Evolutionary conservation across 2,113 vertebrate species (phyloP), one percentile per base, ranked within the genome.

Genomic region (Nematolebias whitei): DNA sequence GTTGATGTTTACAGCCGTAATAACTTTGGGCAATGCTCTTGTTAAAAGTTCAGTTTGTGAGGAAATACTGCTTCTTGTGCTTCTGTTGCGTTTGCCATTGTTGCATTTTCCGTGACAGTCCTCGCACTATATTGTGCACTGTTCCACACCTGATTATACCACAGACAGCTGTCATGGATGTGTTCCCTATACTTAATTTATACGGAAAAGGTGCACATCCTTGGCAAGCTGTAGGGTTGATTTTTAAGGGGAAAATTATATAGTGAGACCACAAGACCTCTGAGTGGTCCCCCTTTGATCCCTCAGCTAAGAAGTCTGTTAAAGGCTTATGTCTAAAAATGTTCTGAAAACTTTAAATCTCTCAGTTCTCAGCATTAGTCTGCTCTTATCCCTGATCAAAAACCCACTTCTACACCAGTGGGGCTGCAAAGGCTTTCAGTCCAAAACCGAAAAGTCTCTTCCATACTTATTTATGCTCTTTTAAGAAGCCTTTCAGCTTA

Each of bases 1-100:
- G 80, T 54, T 81, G 76, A 80, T 82, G 75, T 86, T 79, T 86
- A 82, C 68, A 70, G 64, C 66, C 56, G 18, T 69, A 69, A 71
- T 82, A 78, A 83, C 75, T 50, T 68, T 59, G 59, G 71, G 51
- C 73, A 69, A 63, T 85, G 65, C 69, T 70, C 57, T 47, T 85
- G 76, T 85, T 68, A 59, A 74, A 69, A 62, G 63, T 73, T 73
- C 64, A 39, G 26, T 63, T 26, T 59, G 67, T 76, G 71, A 57
- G 54, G 53, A 43, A 56, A 62, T 32, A 15, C 26, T 48, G 48
- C 44, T 75, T 41, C 18, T 4, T 57, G 22, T 77, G 63, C 67
- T 39, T 8, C 73, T 32, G 72, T 55, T 43, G 45, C 66, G 57
- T 20, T 32, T 24, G 48, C 26, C 35, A n/a, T 2, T 68, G 71